Evolutionary conservation across 2,797 vertebrate species (phyloP), one percentile per base, ranked within the genome.

Genomic region (Loriculus beryllinus): DNA sequence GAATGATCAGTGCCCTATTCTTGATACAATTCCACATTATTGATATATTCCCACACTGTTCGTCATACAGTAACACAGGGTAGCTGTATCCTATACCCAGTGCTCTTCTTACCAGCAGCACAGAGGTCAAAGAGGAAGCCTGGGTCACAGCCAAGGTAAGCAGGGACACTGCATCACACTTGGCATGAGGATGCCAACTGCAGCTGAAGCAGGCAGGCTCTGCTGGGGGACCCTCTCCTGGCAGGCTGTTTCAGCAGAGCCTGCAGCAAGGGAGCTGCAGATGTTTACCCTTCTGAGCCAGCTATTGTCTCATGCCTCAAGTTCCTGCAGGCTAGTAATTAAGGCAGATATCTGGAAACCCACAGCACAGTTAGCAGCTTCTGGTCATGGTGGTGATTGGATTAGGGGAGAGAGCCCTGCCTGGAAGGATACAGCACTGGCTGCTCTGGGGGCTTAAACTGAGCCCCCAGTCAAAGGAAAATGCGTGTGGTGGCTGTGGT

Each of bases 301-400:
- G 76, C 82, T 77, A 81, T 69, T 91, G 82, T 86, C 82, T 89
- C 16, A 0, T 86, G 75, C 51, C 47, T 78, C 43, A 8, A 45
- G 91, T 54, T 92, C 83, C 82, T 91, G 92, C 86, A 83, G 89
- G 52, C 39, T 0, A 1, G 17, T 80, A 91, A 90, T 95, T 91
- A 93, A 71, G 33, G 75, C 75, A 89, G 82, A 93, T 96, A 86
- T 94, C 92, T 91, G 91, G 86, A 94, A 92, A 92, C 82, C 40
- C 71, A 71, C 60, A 87, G 88, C 31, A n/a, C 47, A 80, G 90
- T 79, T 87, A 92, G 83, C 71, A 94, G 80, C 70, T 95, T 95
- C 95, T 96, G 88, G 92, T 90, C 94, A 93, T 80, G 77, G 29
- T 68, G 80, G 72, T 95, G 85, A 95, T 94, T 83, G 96, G 95